phyloP scores from a whole-genome alignment of 2,797 vertebrate species.

The Amazona ochrocephala region DNA sequence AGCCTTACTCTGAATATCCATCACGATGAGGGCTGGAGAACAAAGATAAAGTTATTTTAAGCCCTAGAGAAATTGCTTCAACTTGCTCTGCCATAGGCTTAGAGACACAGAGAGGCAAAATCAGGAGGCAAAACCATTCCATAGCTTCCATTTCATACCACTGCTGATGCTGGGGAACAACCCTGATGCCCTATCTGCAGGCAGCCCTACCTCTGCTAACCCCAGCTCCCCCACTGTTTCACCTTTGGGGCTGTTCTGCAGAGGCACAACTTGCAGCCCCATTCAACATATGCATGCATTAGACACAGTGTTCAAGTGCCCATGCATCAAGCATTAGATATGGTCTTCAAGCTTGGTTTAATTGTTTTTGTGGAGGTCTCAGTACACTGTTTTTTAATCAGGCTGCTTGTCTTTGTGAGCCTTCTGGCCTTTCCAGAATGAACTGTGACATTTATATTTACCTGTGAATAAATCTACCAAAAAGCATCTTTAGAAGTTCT shows the following conservation, averaged over 20 bases:
- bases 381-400: background rate
- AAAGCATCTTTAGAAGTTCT: background rate
- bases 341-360: background rate
- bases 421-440: background rate
- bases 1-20: background rate
- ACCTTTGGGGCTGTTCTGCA: background rate
- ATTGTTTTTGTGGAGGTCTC: background rate
- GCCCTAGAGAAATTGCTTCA: background rate
- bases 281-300: rapidly evolving
- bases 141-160: background rate
- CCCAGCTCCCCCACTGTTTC: background rate
- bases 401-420: background rate
- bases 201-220: background rate
- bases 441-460: rapidly evolving
- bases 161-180: background rate
- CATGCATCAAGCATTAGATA: background rate
- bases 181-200: background rate
- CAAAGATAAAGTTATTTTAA: background rate
- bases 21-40: background rate
- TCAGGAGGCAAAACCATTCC: background rate
- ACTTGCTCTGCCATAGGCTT: background rate
- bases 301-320: background rate
- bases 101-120: background rate
- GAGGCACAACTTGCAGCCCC: too few relatives aligned
- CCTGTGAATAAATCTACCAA: background rate